Conservation (phyloP, 2,888 invertebrate genomes). For the Cephus pygmeus region DNA sequence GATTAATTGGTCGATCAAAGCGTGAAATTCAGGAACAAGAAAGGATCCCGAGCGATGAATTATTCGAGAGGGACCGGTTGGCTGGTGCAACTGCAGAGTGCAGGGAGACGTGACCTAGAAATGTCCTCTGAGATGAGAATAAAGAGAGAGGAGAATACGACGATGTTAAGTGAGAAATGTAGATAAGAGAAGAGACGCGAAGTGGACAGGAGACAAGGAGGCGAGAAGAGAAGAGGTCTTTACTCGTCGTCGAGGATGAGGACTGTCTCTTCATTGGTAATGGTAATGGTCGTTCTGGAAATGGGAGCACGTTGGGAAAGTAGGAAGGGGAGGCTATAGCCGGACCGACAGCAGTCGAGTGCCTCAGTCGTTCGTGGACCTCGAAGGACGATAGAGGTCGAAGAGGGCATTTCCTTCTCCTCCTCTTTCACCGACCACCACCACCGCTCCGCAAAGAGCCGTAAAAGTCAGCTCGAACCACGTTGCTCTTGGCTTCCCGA, state of each 20-base stretch:
- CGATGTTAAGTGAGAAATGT: background rate
- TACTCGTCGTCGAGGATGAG: slow-evolving; percentile 16
- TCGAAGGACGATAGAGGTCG: slow-evolving; percentile 66
- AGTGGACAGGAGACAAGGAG: background rate
- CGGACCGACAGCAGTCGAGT: slow-evolving; percentile 57
- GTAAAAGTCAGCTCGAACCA: background rate
- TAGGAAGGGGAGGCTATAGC: slow-evolving; percentile 62
- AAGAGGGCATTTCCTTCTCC: slow-evolving; percentile 57
- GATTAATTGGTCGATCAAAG: background rate
- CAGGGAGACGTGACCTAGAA: background rate
- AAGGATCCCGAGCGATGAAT: background rate
- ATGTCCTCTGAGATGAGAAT: background rate
- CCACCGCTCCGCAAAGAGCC: background rate
- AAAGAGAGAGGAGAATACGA: background rate
- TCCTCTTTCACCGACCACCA: slow-evolving; percentile 19
- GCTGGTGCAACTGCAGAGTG: background rate
- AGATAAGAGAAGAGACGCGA: background rate
- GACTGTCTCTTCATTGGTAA: slow-evolving; percentile 49
- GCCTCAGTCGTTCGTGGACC: slow-evolving; percentile 65
- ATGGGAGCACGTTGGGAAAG: slow-evolving; percentile 63
- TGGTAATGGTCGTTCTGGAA: slow-evolving; percentile 56
- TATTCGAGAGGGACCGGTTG: background rate
- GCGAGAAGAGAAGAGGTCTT: slow-evolving; percentile 1
- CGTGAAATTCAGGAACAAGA: background rate
- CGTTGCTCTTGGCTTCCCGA: background rate